phyloP scores from a whole-genome alignment of 1,140 invertebrate species.

The Anagrus nilaparvatae region DNA sequence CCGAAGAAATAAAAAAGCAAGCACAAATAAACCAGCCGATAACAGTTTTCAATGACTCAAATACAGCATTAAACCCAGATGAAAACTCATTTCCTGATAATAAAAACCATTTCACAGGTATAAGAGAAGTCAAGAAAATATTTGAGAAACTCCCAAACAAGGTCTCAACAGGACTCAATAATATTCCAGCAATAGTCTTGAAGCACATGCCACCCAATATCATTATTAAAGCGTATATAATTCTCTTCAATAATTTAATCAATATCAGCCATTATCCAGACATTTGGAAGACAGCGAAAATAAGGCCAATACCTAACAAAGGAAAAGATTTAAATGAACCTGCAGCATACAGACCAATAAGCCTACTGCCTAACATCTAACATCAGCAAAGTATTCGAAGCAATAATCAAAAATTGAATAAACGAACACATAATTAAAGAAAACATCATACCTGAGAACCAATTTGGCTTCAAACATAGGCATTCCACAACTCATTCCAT shows the following conservation, averaged over 20 bases:
- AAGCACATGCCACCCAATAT: slow-evolving; percentile 11
- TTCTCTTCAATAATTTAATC: slow-evolving; percentile 14
- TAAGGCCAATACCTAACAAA: slow-evolving; percentile 19
- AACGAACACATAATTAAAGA: too few species aligned
- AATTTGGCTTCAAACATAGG: slow-evolving; percentile 16
- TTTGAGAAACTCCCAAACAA: slow-evolving; percentile 15
- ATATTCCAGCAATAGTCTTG: slow-evolving; percentile 11
- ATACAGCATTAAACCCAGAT: slow-evolving; percentile 14
- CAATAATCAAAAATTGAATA: slow-evolving; percentile 10
- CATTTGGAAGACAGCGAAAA: slow-evolving; percentile 19
- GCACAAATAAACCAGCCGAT: slow-evolving; percentile 1
- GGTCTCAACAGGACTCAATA: slow-evolving; percentile 13
- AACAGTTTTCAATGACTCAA: slow-evolving; percentile 3
- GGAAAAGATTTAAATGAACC: slow-evolving; percentile 14
- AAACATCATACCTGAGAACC: slow-evolving; percentile 18
- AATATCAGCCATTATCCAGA: slow-evolving; percentile 15
- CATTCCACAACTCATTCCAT: slow-evolving; percentile 17
- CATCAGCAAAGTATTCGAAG: slow-evolving; percentile 23
- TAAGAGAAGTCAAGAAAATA: slow-evolving; percentile 3
- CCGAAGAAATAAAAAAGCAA: slow-evolving; percentile 1
- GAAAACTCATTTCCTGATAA: not conserved
- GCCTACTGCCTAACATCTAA: slow-evolving; percentile 12
- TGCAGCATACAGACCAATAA: slow-evolving; percentile 18
- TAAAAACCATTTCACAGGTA: not conserved
- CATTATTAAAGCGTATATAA: not conserved